Percentiles rank a stretch among this genome's conserved stretches.
phyloP scores from a whole-genome alignment of 2,797 vertebrate genomes.

The Sebastiscus albofasciatus region DNA sequence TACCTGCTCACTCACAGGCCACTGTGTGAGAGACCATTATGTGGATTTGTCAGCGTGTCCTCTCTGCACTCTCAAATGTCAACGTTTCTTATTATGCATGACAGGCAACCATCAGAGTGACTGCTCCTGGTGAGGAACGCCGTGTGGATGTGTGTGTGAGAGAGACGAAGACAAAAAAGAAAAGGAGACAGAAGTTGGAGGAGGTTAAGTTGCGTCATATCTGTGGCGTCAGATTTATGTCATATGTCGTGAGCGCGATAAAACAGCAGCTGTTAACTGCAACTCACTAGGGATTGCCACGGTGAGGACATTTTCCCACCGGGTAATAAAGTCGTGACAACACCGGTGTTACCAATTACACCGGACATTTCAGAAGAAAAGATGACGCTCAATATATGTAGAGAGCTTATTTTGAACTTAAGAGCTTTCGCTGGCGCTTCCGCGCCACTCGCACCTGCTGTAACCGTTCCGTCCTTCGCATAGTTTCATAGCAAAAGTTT shows the following conservation, averaged over 20 bases:
- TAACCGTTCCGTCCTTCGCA: too few species aligned
- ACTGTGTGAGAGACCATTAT: conserved; percentile 55
- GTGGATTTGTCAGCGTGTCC: conserved; percentile 65
- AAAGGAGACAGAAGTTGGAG: conserved; percentile 16
- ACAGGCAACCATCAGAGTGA: conserved; percentile 53
- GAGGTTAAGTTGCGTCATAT: conserved; percentile 38
- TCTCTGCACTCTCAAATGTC: conserved; percentile 71
- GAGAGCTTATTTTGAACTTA: too few species aligned
- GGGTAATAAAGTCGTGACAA: too few species aligned
- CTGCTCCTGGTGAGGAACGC: conserved; percentile 33
- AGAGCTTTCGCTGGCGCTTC: too few species aligned
- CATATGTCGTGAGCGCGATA: background rate
- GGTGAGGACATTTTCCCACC: too few species aligned
- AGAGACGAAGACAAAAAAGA: background rate
- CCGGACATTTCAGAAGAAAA: too few species aligned
- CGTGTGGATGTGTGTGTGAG: background rate
- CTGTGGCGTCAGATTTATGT: background rate
- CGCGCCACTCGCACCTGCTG: too few species aligned
- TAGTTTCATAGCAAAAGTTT: too few species aligned
- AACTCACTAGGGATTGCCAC: too few species aligned
- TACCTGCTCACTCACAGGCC: conserved; percentile 50
- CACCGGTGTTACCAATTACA: too few species aligned
- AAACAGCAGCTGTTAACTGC: background rate
- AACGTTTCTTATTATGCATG: conserved; percentile 72
- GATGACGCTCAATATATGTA: too few species aligned